Conservation (phyloP, 1,140 invertebrate species). For the Megalonaias nervosa region DNA sequence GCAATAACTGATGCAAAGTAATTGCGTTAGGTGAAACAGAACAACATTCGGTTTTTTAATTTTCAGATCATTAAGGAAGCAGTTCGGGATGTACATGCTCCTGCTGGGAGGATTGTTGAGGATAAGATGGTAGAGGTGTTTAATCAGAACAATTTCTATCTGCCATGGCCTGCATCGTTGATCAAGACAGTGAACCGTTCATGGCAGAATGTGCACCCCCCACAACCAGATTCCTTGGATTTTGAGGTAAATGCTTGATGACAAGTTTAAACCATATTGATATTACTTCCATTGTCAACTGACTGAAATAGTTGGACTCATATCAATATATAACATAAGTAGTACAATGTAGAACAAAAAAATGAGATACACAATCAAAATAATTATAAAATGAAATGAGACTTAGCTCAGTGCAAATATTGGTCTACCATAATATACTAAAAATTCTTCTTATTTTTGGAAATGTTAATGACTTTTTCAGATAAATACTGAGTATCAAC, state of each 20-base stretch:
- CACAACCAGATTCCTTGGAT: not conserved
- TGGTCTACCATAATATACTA: not conserved
- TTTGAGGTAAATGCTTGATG: not conserved
- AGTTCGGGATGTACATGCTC: constrained; percentile 3
- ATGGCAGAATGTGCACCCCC: not conserved
- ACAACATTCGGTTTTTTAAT: not conserved
- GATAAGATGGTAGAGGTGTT: constrained; percentile 17
- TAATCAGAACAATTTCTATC: not conserved
- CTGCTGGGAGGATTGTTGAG: constrained; percentile 1
- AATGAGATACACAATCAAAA: too few relatives aligned
- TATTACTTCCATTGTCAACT: too few relatives aligned
- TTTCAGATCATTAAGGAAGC: constrained; percentile 10
- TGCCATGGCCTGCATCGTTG: not conserved
- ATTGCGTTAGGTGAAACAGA: too few relatives aligned
- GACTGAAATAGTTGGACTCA: too few relatives aligned
- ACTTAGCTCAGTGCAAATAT: too few relatives aligned
- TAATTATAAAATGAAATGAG: too few relatives aligned
- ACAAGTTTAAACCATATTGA: too few relatives aligned
- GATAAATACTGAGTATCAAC: not conserved
- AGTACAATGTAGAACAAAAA: too few relatives aligned
- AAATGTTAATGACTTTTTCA: not conserved
- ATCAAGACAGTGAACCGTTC: not conserved
- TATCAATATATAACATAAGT: too few relatives aligned
- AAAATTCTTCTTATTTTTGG: not conserved
- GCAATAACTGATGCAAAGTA: too few relatives aligned